Base-by-base conservation (phyloP, 1,140 invertebrate species). In the Elymnias hypermnestra region DNA sequence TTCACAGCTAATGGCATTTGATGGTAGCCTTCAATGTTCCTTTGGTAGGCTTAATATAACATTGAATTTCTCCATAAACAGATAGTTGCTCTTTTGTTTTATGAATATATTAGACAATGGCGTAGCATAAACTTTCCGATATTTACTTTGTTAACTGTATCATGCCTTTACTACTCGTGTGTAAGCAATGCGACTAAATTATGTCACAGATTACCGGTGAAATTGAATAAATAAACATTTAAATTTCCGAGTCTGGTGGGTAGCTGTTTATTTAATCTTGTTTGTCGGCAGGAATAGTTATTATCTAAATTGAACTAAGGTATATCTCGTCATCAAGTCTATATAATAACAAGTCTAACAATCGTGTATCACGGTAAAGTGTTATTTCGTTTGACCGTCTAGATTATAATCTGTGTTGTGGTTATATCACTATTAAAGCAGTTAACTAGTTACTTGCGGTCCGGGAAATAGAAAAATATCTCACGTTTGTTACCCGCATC, bases 401-500 rank as follows among this genome's bases (percentile, higher is more conserved):
- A 31, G 54, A 53, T 52, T 33, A 42, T 7, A 48, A 43, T 8
- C 29, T 49, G 13, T 42, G 48, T 47, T 43, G 37, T 47, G 33
- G 41, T 62, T 52, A 50, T 63, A 56, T 63, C 48, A 55, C 42
- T 26, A 26, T 37, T 49, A 52, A 43, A 36, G 36, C 36, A 5
- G 7, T 53, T 35, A 58, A 45, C 42, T 46, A 46, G 42, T 37
- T 43, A 39, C 22, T 31, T 29, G 17, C 25, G 33, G 37, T 40
- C 18, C 39, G 40, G 40, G 43, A 54, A 52, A 62, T 46, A 51
- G 40, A 48, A 29, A 48, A 42, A 54, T 47, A 50, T 57, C 49
- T 57, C 49, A 57, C 47, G 51, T 51, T 57, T 42, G 41, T 46
- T 57, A 18, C 53, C 43, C 37, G 51, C 57, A 55, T 66, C 60